Evolutionary conservation across 2,113 vertebrate species (phyloP).

Genomic region (Poecilia latipinna): DNA sequence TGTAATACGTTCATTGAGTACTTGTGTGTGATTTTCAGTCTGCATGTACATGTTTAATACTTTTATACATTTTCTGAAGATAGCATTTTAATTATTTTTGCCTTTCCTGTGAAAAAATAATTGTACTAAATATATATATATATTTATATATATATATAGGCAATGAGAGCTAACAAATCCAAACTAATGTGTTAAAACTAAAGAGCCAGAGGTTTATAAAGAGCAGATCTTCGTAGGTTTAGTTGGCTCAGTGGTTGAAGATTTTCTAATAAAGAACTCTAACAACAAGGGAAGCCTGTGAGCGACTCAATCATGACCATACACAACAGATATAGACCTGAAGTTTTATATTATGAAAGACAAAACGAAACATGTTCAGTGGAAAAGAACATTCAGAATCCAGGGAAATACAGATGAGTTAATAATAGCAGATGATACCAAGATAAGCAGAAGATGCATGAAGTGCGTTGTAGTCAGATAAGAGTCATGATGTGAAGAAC

Average conservation of each 20-base stretch:
- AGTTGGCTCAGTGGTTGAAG: slow-evolving; percentile 50
- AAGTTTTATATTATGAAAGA: slow-evolving; percentile 9
- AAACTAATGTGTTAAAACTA: slow-evolving; percentile 1
- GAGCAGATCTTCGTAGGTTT: slow-evolving; percentile 50
- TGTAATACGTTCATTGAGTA: too few species aligned
- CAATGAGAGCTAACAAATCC: not conserved
- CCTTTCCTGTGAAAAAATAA: not conserved
- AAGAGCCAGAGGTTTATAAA: slow-evolving; percentile 11
- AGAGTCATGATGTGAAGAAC: slow-evolving; percentile 15
- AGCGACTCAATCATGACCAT: slow-evolving; percentile 28
- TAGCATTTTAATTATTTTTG: not conserved
- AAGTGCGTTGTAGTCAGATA: not conserved
- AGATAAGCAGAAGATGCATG: slow-evolving; percentile 13
- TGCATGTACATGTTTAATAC: not conserved
- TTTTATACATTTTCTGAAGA: slow-evolving; percentile 12
- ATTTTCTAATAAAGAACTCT: slow-evolving; percentile 21
- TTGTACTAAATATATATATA: too few species aligned
- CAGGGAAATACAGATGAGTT: slow-evolving; percentile 14
- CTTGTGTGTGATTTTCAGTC: not conserved
- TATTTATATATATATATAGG: too few species aligned
- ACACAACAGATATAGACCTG: not conserved
- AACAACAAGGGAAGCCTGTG: slow-evolving; percentile 44
- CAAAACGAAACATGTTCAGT: not conserved
- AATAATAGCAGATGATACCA: slow-evolving; percentile 17
- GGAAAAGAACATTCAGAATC: slow-evolving; percentile 11